These are phyloP conservation scores for Tinea trinotella DNA, from an alignment of 2,888 invertebrate species.

Conservation along the genomic window DNA sequence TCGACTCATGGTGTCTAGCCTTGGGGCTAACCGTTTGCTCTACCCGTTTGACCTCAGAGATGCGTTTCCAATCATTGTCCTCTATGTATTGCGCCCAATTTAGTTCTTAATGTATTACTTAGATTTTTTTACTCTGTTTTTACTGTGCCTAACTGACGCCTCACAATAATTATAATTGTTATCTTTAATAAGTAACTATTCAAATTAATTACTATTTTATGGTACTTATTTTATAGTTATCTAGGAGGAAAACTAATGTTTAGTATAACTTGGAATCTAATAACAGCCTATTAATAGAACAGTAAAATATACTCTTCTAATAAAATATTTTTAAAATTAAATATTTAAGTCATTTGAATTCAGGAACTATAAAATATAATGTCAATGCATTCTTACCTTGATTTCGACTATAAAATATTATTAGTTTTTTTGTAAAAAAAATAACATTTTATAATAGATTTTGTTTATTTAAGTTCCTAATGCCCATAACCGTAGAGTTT, in stretches of 20 bases:
- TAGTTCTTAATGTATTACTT: constrained; percentile 23
- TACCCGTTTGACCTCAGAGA: constrained; percentile 53
- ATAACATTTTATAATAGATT: too few relatives aligned
- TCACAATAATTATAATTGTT: constrained; percentile 27
- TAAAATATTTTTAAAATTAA: too few relatives aligned
- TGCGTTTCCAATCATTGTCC: constrained; percentile 25
- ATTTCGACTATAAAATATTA: too few relatives aligned
- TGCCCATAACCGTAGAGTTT: too few relatives aligned
- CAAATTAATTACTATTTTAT: neutral
- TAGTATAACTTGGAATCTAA: neutral
- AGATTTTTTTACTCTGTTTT: too few relatives aligned
- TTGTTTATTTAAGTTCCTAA: too few relatives aligned
- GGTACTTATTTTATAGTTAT: neutral
- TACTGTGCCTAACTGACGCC: constrained; percentile 32
- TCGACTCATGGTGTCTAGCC: constrained; percentile 56
- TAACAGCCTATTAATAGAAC: too few relatives aligned
- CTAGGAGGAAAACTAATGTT: neutral
- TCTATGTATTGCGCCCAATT: constrained; percentile 8
- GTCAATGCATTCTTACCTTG: too few relatives aligned
- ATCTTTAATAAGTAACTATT: constrained; percentile 14
- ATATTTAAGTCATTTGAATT: too few relatives aligned
- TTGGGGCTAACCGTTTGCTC: constrained; percentile 48
- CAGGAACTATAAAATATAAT: too few relatives aligned
- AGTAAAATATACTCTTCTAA: too few relatives aligned
- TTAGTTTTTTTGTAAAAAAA: too few relatives aligned